Conservation (phyloP, 1,140 invertebrate genomes). For the Batillaria attramentaria region DNA sequence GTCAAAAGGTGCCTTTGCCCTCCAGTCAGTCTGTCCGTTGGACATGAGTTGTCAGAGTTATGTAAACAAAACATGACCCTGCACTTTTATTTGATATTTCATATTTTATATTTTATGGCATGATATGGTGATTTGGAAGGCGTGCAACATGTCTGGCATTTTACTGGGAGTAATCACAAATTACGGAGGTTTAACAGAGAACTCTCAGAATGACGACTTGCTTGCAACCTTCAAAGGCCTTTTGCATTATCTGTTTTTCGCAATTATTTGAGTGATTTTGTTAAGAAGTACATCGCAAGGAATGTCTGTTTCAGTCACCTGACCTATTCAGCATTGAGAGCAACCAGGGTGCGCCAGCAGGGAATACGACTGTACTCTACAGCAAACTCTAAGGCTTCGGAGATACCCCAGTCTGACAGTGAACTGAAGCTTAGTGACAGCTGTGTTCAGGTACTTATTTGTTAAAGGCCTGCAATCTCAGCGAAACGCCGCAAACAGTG, state of each 20-base stretch:
- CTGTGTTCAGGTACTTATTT: slow-evolving; percentile 43
- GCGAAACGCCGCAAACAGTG: no score
- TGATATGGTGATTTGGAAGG: background rate
- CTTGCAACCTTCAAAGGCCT: no score
- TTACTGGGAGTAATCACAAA: background rate
- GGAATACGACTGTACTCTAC: background rate
- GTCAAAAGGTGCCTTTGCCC: no score
- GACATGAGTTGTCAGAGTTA: background rate
- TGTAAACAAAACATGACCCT: background rate
- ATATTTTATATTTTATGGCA: background rate
- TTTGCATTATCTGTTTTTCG: background rate
- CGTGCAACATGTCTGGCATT: no score
- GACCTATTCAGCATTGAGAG: slow-evolving; percentile 8
- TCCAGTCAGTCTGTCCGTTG: no score
- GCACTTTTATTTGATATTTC: background rate
- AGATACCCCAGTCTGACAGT: background rate
- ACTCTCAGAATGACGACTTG: background rate
- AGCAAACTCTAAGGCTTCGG: background rate
- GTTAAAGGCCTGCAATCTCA: no score
- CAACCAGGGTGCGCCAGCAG: background rate
- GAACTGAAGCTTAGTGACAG: slow-evolving; percentile 47
- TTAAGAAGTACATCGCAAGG: background rate
- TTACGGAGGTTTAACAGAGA: background rate
- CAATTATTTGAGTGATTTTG: background rate
- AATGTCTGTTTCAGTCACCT: background rate